Base-by-base conservation (phyloP, 2,888 invertebrate species). In the Cyaniris semiargus region DNA sequence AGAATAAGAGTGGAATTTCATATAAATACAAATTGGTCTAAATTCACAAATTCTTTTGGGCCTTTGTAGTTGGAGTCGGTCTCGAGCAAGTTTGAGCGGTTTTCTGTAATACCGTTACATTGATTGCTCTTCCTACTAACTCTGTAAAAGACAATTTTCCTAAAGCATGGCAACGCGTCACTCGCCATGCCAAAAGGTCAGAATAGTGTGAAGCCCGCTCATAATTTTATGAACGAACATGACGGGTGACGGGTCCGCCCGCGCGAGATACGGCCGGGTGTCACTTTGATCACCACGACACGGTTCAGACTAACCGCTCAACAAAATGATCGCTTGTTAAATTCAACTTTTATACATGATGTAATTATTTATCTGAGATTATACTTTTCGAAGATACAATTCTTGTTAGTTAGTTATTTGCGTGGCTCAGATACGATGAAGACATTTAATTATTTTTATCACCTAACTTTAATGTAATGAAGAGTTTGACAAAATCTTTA, bases 171-270 rank as follows among this genome's bases (percentile, higher is more conserved):
- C 10, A 7, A 60, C 60, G 7, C n/a, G 58, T n/a, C n/a, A 18
- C 53, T 5, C 3, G 58, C 58, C 8, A 58, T 8, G 21, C 7
- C 21, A 48, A 4, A 48, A 48, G 15, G 48, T 48, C 21, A 18
- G 8, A 58, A 58, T 21, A 7, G 27, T 66, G 66, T 66, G 27
- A 27, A 60, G 23, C 27, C 15, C 5, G 81, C 81, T 83, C 80
- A 74, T 75, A 78, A 80, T 79, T 83, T 81, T 82, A 83, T 80
- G 79, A 80, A 80, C 38, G 48, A 74, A 53, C 48, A 44, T 48
- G 75, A 76, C 81, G 44, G 78, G 81, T 48, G 74, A 76, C 80
- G 53, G 78, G 81, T 79, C 75, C 82, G 81, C 82, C 82, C 79
- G 81, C 81, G 77, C 79, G 5, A 74, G 31, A 70, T 48, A 74